Evolutionary conservation across 2,888 invertebrate species (phyloP).

Genomic region (Rugalucina vietnamica): DNA sequence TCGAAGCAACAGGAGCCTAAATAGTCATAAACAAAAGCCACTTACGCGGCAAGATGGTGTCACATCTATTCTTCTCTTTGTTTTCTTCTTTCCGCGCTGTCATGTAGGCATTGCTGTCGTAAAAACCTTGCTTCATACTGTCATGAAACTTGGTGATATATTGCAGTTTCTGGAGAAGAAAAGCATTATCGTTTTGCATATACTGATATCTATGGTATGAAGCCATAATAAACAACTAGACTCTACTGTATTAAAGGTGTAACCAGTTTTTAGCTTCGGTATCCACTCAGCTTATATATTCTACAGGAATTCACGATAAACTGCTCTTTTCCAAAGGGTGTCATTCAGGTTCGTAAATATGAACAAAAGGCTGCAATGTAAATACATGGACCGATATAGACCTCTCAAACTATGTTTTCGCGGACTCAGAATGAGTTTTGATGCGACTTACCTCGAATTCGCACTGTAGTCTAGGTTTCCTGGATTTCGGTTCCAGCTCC

Average conservation of each 20-base stretch:
- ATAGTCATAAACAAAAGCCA: not conserved
- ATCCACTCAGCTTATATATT: not conserved
- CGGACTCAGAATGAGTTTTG: no score
- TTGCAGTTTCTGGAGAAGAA: slow-evolving; percentile 45
- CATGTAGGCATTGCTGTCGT: slow-evolving; percentile 33
- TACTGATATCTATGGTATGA: no score
- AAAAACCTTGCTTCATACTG: slow-evolving; percentile 39
- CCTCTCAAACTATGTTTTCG: no score
- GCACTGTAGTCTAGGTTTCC: slow-evolving; percentile 29
- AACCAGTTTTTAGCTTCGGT: no score
- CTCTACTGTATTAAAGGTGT: no score
- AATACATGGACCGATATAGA: no score
- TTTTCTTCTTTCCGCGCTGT: slow-evolving; percentile 43
- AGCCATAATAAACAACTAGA: no score
- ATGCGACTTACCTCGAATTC: slow-evolving; percentile 52
- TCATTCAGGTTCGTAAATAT: no score
- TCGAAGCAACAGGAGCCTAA: no score
- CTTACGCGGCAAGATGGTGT: slow-evolving; percentile 57
- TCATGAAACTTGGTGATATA: slow-evolving; percentile 50
- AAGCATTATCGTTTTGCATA: no score
- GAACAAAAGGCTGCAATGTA: no score
- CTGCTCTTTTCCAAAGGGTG: not conserved
- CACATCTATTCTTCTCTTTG: slow-evolving; percentile 48
- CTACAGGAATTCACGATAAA: not conserved
- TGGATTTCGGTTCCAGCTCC: slow-evolving; percentile 31